Base-by-base conservation (phyloP, 2,797 vertebrate genomes). In the Amblyopsis hoosieri region DNA sequence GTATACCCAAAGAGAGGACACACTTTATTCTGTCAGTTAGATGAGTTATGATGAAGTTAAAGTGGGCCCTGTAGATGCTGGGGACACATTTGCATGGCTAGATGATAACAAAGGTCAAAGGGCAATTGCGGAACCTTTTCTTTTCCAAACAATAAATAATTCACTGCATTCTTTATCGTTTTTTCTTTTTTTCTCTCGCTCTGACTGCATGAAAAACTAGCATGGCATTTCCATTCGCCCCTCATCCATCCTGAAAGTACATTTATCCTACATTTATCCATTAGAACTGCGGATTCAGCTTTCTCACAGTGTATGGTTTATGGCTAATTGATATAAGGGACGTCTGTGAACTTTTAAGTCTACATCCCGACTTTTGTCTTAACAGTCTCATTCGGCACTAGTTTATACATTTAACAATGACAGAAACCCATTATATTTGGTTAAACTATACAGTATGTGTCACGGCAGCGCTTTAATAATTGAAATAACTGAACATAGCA, bases 331-430 rank as follows among this genome's bases (percentile, higher is more conserved):
- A 57, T 45, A 76, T 63, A 76, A 68, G 77, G 64, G 72, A 75
- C 72, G 69, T 48, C 8, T 11, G 52, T 70, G 56, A 54, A 19
- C 72, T 48, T 57, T 42, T 29, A 3, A 45, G 37, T 14, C 60
- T 2, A 54, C 51, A 12, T 31, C 15, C 42, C 3, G 73, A 85
- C 75, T 75, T 79, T 64, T 68, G 59, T 71, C 65, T 61, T 80
- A 76, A 78, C 74, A 71, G 69, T 58, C 69, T 79, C 60, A 8
- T 13, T 67, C 9, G 79, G 72, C 76, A 57, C 67, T 3, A 7
- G 9, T 42, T 29, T 42, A 3, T 42, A 10, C 8, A 42, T 42
- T 42, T 42, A 42, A 42, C 37, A 42, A 42, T 42, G 37, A 42
- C 37, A 9, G 37, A 42, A 42, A 42, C 37, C 37, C 7, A 9